Conservation (phyloP, 2,113 vertebrate species). For the Seriola dumerili region DNA sequence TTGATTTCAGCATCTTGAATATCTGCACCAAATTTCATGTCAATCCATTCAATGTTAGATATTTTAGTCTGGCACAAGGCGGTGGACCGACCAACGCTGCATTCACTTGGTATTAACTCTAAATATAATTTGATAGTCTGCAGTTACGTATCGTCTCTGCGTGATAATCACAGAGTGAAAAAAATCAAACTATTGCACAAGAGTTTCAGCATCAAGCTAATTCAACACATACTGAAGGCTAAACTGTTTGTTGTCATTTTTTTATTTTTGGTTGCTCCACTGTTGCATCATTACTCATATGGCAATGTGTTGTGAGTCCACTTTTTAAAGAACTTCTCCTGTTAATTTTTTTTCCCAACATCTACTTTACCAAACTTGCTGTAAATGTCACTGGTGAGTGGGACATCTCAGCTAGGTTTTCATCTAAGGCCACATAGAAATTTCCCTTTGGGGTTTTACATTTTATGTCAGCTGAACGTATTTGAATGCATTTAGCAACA, state of each 20-base stretch:
- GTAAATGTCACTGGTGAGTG: neutral
- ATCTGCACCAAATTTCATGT: no score
- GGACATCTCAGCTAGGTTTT: neutral
- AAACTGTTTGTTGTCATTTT: neutral
- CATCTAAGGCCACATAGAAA: neutral
- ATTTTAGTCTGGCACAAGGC: neutral
- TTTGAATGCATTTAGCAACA: neutral
- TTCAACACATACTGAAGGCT: neutral
- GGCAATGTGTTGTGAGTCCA: no score
- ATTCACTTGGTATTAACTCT: neutral
- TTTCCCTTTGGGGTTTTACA: neutral
- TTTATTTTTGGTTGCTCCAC: conserved; percentile 14
- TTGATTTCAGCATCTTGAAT: no score
- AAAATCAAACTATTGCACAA: neutral
- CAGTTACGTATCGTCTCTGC: neutral
- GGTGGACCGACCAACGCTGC: neutral
- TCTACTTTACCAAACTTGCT: neutral
- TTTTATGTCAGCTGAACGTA: neutral
- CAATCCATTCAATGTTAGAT: no score
- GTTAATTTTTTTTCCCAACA: accelerated
- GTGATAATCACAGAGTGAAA: conserved; percentile 5
- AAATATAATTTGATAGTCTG: neutral
- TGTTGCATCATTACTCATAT: conserved; percentile 16
- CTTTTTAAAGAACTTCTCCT: neutral
- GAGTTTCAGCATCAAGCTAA: conserved; percentile 25